phyloP scores from a whole-genome alignment of 2,888 invertebrate genomes.

The Conchocele bisecta region DNA sequence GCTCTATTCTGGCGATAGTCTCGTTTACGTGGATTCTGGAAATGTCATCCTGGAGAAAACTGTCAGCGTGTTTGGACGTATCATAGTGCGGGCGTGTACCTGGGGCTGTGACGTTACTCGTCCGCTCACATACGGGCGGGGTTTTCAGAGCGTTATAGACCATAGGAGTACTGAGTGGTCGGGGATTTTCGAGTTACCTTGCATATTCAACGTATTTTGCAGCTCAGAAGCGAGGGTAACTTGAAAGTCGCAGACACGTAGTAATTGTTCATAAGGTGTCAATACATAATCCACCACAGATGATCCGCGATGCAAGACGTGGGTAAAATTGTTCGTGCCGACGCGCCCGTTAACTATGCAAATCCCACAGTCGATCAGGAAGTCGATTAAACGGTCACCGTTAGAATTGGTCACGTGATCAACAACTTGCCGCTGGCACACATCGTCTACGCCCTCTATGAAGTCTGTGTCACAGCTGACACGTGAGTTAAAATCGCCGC shows the following conservation, averaged over 20 bases:
- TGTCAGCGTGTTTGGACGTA: neutral
- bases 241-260: neutral
- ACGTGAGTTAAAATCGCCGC: slow-evolving; percentile 10
- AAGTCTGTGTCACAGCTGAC: slow-evolving; percentile 7
- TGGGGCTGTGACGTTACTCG: too few species aligned
- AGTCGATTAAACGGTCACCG: slow-evolving; percentile 5
- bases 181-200: neutral
- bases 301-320: slow-evolving; percentile 1
- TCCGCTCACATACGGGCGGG: too few species aligned
- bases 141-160: neutral
- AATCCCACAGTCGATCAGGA: slow-evolving; percentile 1
- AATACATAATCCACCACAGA: slow-evolving; percentile 7
- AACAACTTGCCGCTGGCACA: neutral
- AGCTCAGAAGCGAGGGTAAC: neutral
- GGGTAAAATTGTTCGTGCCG: neutral
- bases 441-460: slow-evolving; percentile 1
- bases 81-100: neutral
- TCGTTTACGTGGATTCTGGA: neutral
- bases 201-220: neutral
- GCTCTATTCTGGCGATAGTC: neutral
- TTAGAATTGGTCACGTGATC: neutral
- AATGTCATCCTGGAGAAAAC: neutral
- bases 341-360: slow-evolving; percentile 5
- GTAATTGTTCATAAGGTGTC: slow-evolving; percentile 2
- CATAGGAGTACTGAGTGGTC: slow-evolving; percentile 11